Evolutionary conservation across 2,797 vertebrate species (phyloP).

Genomic region (Cossypha polioptera): DNA sequence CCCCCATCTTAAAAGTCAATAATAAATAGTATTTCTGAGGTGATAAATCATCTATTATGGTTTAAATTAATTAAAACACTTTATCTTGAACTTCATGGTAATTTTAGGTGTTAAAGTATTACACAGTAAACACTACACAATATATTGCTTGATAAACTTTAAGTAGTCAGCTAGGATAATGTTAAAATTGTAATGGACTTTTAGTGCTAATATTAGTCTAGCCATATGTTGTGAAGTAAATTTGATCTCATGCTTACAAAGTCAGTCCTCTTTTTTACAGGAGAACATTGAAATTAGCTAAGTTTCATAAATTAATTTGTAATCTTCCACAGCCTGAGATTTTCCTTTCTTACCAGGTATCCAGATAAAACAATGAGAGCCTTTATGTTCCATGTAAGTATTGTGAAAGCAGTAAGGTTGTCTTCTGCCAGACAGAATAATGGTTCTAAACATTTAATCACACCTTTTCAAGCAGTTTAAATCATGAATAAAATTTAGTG

Average conservation of each 20-base stretch:
- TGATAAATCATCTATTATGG: background rate
- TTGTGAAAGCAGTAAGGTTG: background rate
- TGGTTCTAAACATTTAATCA: background rate
- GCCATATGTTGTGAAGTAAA: background rate
- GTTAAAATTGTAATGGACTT: background rate
- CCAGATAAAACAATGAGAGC: background rate
- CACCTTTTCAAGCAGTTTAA: background rate
- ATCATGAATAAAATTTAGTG: background rate
- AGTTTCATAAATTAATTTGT: background rate
- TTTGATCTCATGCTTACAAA: background rate
- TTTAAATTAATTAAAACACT: background rate
- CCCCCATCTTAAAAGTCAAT: background rate
- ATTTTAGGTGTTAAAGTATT: background rate
- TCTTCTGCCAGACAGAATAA: background rate
- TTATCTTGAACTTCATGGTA: background rate
- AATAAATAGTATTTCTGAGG: background rate
- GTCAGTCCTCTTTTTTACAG: background rate
- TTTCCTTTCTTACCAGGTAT: background rate
- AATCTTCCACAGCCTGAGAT: background rate
- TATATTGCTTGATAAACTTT: constrained; percentile 1
- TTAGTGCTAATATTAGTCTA: background rate
- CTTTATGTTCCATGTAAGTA: background rate
- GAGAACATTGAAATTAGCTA: background rate
- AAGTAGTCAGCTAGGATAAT: background rate
- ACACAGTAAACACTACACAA: background rate